Percentiles rank a stretch among this genome's conserved stretches.
phyloP scores from a whole-genome alignment of 2,888 invertebrate species.

The Drosophila borborema region DNA sequence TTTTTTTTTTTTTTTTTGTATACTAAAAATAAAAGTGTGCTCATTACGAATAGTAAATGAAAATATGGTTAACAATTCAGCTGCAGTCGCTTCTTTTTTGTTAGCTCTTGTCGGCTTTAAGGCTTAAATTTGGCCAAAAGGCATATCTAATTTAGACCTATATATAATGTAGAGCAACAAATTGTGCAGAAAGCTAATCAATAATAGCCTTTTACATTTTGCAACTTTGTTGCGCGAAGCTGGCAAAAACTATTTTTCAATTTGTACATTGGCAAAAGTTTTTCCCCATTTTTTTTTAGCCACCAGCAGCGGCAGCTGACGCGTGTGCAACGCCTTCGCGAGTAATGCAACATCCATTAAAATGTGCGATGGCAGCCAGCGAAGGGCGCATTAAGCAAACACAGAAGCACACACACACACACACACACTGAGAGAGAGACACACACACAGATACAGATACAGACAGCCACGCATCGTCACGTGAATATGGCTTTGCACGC shows the following conservation, averaged over 20 bases:
- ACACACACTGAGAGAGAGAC: neutral
- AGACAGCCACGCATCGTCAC: constrained; percentile 1
- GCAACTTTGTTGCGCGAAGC: constrained; percentile 35
- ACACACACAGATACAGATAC: neutral
- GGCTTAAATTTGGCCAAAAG: neutral
- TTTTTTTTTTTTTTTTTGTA: constrained; percentile 52
- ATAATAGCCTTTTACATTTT: constrained; percentile 54
- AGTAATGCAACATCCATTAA: constrained; percentile 74
- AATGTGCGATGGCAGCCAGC: constrained; percentile 43
- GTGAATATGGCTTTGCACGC: constrained; percentile 28
- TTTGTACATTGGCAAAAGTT: constrained; percentile 56
- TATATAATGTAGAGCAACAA: constrained; percentile 7
- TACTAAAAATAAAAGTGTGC: constrained; percentile 62
- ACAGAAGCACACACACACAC: neutral
- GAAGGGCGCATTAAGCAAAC: constrained; percentile 50
- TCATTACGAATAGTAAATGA: constrained; percentile 44
- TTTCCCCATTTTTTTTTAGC: constrained; percentile 3
- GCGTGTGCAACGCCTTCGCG: constrained; percentile 39
- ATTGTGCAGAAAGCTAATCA: constrained; percentile 50
- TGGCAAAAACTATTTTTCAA: constrained; percentile 67
- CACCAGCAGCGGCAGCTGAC: constrained; percentile 32
- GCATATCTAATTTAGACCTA: neutral
- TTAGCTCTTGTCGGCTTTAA: neutral
- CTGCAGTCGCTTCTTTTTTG: neutral
- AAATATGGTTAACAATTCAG: neutral